Conservation (phyloP, 1,140 invertebrate species). For the Pogonomyrmex californicus region DNA sequence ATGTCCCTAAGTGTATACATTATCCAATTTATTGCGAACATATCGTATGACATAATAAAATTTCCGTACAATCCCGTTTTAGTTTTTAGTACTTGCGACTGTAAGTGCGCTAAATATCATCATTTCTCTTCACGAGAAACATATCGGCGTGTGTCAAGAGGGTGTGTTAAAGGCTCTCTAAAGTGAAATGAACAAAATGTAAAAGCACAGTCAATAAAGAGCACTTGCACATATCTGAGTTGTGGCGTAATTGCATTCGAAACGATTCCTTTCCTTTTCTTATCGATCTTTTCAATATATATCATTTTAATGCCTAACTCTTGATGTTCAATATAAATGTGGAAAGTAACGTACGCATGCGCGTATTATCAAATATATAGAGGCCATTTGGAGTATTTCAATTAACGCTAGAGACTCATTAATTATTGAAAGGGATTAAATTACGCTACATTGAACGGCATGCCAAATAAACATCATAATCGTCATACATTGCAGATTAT, state of each 20-base stretch:
- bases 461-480: constrained; percentile 23
- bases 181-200: constrained; percentile 52
- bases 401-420: background rate
- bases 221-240: constrained; percentile 49
- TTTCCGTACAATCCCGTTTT: constrained; percentile 8
- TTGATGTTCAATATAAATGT: background rate
- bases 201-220: constrained; percentile 64
- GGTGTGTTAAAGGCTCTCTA: background rate
- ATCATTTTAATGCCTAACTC: background rate
- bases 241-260: constrained; percentile 9
- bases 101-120: constrained; percentile 26
- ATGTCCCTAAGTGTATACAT: constrained; percentile 15
- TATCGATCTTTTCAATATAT: background rate
- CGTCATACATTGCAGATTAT: background rate
- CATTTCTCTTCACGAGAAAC: constrained; percentile 44
- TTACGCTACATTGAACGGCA: constrained; percentile 15
- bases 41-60: constrained; percentile 25
- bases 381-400: background rate
- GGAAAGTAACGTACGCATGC: background rate
- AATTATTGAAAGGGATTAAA: constrained; percentile 23
- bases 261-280: background rate
- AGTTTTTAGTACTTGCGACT: constrained; percentile 30
- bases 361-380: background rate
- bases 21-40: constrained; percentile 15
- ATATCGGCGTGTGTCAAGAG: constrained; percentile 45